phyloP scores from a whole-genome alignment of 2,888 invertebrate genomes.

The Drosophila neonasuta region DNA sequence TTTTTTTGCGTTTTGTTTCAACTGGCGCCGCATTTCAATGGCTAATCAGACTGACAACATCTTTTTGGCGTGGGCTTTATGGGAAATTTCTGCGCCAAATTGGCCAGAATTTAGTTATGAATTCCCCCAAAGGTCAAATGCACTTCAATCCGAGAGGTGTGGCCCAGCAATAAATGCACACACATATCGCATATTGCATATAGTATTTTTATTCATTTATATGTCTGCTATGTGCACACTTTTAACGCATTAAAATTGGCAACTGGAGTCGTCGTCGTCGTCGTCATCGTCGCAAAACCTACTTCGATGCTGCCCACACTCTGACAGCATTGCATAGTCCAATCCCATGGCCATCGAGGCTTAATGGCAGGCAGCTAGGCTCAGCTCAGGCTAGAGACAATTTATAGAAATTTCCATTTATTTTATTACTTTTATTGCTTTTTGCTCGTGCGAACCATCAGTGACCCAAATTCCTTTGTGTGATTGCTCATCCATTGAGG shows the following conservation, averaged over 20 bases:
- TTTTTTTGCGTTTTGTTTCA: background rate
- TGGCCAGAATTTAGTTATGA: constrained; percentile 35
- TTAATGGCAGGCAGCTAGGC: constrained; percentile 16
- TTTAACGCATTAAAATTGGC: constrained; percentile 40
- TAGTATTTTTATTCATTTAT: constrained; percentile 32
- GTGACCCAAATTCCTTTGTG: constrained; percentile 46
- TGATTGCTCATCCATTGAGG: constrained; percentile 26
- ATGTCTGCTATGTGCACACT: background rate
- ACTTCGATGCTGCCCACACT: constrained; percentile 57
- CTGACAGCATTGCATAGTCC: constrained; percentile 14
- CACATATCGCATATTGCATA: constrained; percentile 27
- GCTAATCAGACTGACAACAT: constrained; percentile 42
- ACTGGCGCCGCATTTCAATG: constrained; percentile 49
- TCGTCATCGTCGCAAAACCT: constrained; percentile 22
- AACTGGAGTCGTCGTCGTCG: constrained; percentile 37
- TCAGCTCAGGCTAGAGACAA: constrained; percentile 21
- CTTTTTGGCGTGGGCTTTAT: constrained; percentile 33
- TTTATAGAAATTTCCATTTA: constrained; percentile 30
- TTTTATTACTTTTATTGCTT: constrained; percentile 17
- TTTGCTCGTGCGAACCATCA: constrained; percentile 17
- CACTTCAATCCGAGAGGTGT: constrained; percentile 29
- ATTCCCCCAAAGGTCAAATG: constrained; percentile 50
- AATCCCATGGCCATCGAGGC: constrained; percentile 46
- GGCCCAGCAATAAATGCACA: constrained; percentile 23
- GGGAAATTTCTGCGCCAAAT: constrained; percentile 27